Evolutionary conservation across 2,888 invertebrate species (phyloP).

Genomic region (Parasteatoda lunata): DNA sequence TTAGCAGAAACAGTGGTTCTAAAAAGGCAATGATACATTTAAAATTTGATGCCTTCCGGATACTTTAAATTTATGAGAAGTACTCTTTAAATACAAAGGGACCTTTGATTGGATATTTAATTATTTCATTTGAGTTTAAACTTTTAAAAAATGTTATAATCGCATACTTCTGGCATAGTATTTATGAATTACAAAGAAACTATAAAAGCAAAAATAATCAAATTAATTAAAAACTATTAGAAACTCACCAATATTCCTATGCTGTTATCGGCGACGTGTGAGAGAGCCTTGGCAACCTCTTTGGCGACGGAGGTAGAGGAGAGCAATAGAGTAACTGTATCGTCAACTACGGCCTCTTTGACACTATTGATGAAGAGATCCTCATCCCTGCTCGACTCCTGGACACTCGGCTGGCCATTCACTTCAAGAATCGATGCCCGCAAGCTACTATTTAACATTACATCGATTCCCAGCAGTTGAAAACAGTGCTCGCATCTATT

Average conservation of each 20-base stretch:
- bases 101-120: too few relatives aligned
- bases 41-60: too few relatives aligned
- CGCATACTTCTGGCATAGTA: too few relatives aligned
- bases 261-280: slow-evolving; percentile 51
- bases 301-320: slow-evolving; percentile 70
- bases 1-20: too few relatives aligned
- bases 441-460: slow-evolving; percentile 73
- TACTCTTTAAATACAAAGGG: too few relatives aligned
- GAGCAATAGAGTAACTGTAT: slow-evolving; percentile 71
- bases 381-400: slow-evolving; percentile 70
- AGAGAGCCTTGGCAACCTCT: slow-evolving; percentile 71
- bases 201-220: too few relatives aligned
- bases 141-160: too few relatives aligned
- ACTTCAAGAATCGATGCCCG: slow-evolving; percentile 73
- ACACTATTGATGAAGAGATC: slow-evolving; percentile 69
- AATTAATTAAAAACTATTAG: neutral
- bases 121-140: too few relatives aligned
- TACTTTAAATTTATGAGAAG: too few relatives aligned
- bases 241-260: slow-evolving; percentile 69
- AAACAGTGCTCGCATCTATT: slow-evolving; percentile 73
- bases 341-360: slow-evolving; percentile 71
- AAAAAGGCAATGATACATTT: too few relatives aligned
- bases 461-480: slow-evolving; percentile 73
- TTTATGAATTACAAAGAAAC: too few relatives aligned
- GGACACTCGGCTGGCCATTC: slow-evolving; percentile 72